phyloP scores from a whole-genome alignment of 1,140 invertebrate genomes.

The Metaphire vulgaris region DNA sequence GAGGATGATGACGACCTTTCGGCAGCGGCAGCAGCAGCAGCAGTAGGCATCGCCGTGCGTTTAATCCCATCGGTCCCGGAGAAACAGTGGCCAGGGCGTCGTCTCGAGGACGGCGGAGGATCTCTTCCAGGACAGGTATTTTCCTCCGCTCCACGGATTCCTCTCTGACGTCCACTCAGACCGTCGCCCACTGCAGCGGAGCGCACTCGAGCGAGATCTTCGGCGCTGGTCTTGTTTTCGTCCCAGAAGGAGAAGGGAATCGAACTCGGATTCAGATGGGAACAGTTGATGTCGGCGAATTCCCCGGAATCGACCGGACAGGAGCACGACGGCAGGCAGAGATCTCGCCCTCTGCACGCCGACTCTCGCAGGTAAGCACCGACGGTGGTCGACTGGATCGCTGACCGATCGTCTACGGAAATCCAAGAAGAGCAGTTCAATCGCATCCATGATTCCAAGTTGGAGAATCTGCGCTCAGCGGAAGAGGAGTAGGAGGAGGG shows the following conservation, averaged over 20 bases:
- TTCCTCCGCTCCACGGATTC: no score
- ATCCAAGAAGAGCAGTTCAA: not conserved
- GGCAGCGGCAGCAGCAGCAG: no score
- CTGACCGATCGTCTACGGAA: not conserved
- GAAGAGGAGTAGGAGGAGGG: no score
- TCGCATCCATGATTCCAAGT: not conserved
- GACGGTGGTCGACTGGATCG: not conserved
- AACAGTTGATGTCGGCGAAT: not conserved
- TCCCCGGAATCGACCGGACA: not conserved
- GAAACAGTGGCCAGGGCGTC: not conserved
- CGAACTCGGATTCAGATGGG: not conserved
- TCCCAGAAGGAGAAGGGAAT: not conserved
- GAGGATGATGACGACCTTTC: no score
- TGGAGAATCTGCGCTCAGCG: not conserved
- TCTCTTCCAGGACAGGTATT: not conserved
- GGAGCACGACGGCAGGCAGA: not conserved
- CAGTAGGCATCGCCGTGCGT: not conserved
- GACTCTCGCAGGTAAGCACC: not conserved
- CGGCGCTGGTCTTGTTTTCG: not conserved
- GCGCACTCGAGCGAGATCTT: not conserved
- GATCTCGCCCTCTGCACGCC: not conserved
- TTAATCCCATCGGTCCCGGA: not conserved
- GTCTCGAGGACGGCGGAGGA: not conserved
- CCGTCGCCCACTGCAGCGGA: not conserved
- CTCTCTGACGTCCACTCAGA: not conserved